Evolutionary conservation across 53 echinoderm and acorn worm species (phyloP).

Genomic region (Holothuria scabra): DNA sequence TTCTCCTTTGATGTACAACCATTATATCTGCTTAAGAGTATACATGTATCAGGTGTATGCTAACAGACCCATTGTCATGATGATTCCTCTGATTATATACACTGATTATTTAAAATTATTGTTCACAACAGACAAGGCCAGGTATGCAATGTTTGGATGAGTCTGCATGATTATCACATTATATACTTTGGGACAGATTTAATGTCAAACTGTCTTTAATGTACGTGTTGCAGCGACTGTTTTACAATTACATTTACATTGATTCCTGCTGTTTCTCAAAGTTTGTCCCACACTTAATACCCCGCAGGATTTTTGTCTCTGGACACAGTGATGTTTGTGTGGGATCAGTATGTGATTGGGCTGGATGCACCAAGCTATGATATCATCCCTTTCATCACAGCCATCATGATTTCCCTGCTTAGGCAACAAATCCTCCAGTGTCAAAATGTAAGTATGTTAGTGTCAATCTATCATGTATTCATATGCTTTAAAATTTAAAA

Average conservation of each 20-base stretch:
- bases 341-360: conserved; percentile 95
- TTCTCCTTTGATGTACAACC: no score
- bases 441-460: conserved; percentile 57
- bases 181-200: background rate
- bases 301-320: conserved; percentile 79
- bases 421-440: conserved; percentile 68
- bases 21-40: no score
- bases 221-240: no score
- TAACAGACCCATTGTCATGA: no score
- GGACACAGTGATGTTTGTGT: conserved; percentile 82
- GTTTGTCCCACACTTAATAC: background rate
- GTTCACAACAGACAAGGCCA: no score
- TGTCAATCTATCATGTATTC: background rate
- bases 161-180: background rate
- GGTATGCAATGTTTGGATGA: no score
- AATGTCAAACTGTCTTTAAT: background rate
- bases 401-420: conserved; percentile 67
- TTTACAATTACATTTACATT: conserved; percentile 4
- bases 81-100: no score
- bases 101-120: no score
- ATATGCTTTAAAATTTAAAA: background rate
- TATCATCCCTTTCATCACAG: conserved; percentile 75
- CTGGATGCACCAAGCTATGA: conserved; percentile 81
- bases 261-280: background rate
- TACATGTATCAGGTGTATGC: no score